phyloP scores from a whole-genome alignment of 1,140 invertebrate genomes.

The Drosophila tropicalis region DNA sequence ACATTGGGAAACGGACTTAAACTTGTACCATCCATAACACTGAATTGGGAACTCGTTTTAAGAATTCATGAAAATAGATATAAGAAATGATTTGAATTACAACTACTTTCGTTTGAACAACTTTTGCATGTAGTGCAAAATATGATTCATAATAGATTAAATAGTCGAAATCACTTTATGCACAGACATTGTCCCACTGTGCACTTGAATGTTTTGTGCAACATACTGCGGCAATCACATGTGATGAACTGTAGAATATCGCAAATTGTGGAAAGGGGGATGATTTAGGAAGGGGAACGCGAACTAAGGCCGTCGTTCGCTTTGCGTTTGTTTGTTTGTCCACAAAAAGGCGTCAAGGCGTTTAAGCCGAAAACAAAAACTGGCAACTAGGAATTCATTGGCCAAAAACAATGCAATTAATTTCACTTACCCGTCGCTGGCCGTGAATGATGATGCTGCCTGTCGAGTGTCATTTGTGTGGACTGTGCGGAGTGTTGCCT shows the following conservation, averaged over 20 bases:
- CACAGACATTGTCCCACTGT: slow-evolving; percentile 38
- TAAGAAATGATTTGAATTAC: too few relatives aligned
- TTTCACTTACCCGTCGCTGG: slow-evolving; percentile 81
- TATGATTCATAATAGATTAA: too few relatives aligned
- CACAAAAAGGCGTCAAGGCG: slow-evolving; percentile 74
- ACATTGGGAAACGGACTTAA: too few relatives aligned
- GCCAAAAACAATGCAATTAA: slow-evolving; percentile 83
- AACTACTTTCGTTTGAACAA: too few relatives aligned
- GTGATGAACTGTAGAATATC: slow-evolving; percentile 72
- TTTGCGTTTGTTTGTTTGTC: slow-evolving; percentile 18
- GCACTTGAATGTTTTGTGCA: slow-evolving; percentile 57
- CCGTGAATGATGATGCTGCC: slow-evolving; percentile 55
- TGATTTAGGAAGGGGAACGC: slow-evolving; percentile 13
- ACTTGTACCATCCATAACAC: background rate
- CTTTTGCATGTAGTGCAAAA: too few relatives aligned
- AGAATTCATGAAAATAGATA: too few relatives aligned
- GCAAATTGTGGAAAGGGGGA: slow-evolving; percentile 7
- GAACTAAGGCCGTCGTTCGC: slow-evolving; percentile 38
- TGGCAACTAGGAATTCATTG: slow-evolving; percentile 80
- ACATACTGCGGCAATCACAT: slow-evolving; percentile 73
- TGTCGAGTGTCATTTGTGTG: slow-evolving; percentile 46
- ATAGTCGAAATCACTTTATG: background rate
- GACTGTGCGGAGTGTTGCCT: slow-evolving; percentile 37
- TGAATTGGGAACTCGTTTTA: too few relatives aligned
- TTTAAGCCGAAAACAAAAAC: slow-evolving; percentile 80